Conservation (phyloP, 1,140 invertebrate species). For the Latrodectus geometricus region DNA sequence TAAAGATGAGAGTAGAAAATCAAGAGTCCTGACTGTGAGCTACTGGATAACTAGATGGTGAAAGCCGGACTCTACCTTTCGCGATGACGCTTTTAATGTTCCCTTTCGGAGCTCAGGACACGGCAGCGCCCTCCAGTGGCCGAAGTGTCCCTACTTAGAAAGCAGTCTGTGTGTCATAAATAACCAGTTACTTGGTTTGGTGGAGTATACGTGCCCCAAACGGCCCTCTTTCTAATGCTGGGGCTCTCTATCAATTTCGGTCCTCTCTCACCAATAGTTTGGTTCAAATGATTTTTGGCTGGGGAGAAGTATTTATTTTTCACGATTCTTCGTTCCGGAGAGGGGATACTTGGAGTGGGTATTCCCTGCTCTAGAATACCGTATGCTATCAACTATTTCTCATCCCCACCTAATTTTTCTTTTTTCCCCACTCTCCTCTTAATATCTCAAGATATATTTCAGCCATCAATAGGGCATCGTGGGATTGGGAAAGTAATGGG, state of each 20-base stretch:
- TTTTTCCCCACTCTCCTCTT: background rate
- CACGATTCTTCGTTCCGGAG: constrained; percentile 19
- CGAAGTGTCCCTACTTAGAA: constrained; percentile 37
- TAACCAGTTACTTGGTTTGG: constrained; percentile 39
- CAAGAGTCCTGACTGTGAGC: background rate
- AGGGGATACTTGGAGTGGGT: background rate
- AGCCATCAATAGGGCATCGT: background rate
- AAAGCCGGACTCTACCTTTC: constrained; percentile 54
- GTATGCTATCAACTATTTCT: constrained; percentile 54
- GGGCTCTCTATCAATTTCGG: constrained; percentile 13
- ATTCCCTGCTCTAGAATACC: constrained; percentile 40
- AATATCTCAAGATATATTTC: constrained; percentile 38
- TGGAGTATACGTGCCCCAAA: background rate
- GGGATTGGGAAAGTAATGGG: background rate
- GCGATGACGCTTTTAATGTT: constrained; percentile 49
- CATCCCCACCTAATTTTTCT: constrained; percentile 5
- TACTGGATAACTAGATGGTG: constrained; percentile 31
- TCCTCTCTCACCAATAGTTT: background rate
- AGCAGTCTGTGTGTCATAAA: constrained; percentile 32
- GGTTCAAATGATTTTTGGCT: constrained; percentile 6
- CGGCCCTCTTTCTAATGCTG: background rate
- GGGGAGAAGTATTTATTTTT: constrained; percentile 47
- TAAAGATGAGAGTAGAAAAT: background rate
- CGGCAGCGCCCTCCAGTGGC: constrained; percentile 44
- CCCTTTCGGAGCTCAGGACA: constrained; percentile 10